Conservation (phyloP, 2,888 invertebrate species). For the Dichetophora obliterata region DNA sequence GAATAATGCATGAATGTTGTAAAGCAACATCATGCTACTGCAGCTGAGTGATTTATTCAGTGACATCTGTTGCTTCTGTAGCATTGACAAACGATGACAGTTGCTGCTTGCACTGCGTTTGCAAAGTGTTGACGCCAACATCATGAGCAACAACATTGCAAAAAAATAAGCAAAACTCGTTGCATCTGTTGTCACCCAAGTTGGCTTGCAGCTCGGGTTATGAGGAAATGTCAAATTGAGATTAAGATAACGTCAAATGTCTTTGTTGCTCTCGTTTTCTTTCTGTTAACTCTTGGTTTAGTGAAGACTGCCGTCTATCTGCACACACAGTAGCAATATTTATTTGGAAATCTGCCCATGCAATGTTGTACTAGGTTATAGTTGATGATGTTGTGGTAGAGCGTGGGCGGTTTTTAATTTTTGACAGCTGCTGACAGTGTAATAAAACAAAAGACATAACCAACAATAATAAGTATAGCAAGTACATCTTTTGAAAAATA, state of each 20-base stretch:
- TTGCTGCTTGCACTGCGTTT: constrained; percentile 52
- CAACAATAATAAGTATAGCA: neutral
- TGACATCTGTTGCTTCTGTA: constrained; percentile 44
- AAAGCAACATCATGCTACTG: constrained; percentile 25
- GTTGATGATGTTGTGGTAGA: constrained; percentile 6
- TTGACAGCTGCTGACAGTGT: neutral
- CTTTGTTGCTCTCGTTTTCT: constrained; percentile 24
- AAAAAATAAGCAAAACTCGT: neutral
- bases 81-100: constrained; percentile 66
- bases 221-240: constrained; percentile 38
- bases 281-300: neutral
- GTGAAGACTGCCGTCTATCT: neutral
- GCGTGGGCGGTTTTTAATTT: constrained; percentile 29
- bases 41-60: constrained; percentile 60
- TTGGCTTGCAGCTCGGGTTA: neutral
- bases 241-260: constrained; percentile 34
- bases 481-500: neutral
- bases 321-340: neutral
- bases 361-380: neutral
- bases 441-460: neutral
- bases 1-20: constrained; percentile 47
- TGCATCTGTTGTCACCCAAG: constrained; percentile 7
- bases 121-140: neutral
- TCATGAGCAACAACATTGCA: neutral
- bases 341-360: neutral